Percentiles rank a stretch among this genome's conserved stretches.
phyloP scores from a whole-genome alignment of 2,113 vertebrate genomes.

The Hyaena hyaena region DNA sequence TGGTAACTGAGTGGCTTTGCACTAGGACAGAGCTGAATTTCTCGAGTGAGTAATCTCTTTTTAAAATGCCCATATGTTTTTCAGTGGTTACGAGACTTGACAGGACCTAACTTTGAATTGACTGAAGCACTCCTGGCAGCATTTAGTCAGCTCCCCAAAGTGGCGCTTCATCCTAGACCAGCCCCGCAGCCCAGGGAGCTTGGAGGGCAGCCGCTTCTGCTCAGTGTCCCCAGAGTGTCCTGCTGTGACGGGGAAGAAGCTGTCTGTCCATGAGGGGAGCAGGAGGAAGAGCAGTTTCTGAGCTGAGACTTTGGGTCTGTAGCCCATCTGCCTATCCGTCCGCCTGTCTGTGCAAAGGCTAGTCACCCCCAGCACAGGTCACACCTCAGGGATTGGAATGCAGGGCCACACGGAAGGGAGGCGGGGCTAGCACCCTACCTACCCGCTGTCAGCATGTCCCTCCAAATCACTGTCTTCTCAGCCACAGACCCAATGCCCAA shows the following conservation, averaged over 20 bases:
- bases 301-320: neutral
- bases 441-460: neutral
- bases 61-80: slow-evolving; percentile 48
- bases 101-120: slow-evolving; percentile 62
- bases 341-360: neutral
- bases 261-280: neutral
- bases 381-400: neutral
- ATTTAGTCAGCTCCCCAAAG: slow-evolving; percentile 50
- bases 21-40: slow-evolving; percentile 49
- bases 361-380: neutral
- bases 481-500: neutral
- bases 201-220: neutral
- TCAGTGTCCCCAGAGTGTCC: neutral
- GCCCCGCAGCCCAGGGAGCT: neutral
- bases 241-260: neutral
- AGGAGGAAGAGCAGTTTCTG: neutral
- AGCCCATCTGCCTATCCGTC: neutral
- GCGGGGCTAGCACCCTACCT: neutral
- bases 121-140: slow-evolving; percentile 51
- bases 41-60: slow-evolving; percentile 66
- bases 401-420: neutral
- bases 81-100: slow-evolving; percentile 58
- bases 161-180: neutral
- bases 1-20: slow-evolving; percentile 52
- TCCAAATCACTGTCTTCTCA: neutral